Evolutionary conservation across 1,140 invertebrate species (phyloP).

Genomic region (Atta colombica): DNA sequence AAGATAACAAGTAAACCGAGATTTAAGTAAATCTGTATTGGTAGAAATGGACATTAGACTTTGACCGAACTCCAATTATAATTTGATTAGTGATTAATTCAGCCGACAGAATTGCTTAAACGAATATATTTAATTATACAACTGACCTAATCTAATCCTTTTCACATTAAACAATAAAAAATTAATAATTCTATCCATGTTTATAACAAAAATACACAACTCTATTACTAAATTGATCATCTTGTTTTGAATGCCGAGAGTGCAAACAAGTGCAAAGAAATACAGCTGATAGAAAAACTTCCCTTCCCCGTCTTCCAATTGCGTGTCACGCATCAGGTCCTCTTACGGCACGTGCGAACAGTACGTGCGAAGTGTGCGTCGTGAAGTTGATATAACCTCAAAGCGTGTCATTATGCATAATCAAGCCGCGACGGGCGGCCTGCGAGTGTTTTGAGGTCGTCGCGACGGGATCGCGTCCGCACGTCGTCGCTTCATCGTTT

Average conservation of each 20-base stretch:
- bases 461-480: constrained; percentile 13
- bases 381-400: constrained; percentile 68
- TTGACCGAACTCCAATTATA: no score
- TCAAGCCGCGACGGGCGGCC: constrained; percentile 52
- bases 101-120: no score
- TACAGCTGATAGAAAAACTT: neutral
- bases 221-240: neutral
- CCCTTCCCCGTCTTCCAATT: neutral
- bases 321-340: constrained; percentile 33
- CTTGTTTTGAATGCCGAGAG: neutral
- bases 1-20: no score
- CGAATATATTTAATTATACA: no score
- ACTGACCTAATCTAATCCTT: no score
- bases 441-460: constrained; percentile 58
- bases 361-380: constrained; percentile 49
- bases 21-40: no score
- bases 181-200: no score
- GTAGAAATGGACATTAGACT: no score
- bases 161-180: no score
- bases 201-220: neutral
- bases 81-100: no score
- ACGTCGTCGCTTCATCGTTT: neutral
- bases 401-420: constrained; percentile 69
- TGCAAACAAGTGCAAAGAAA: neutral
- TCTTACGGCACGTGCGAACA: constrained; percentile 73